phyloP scores from a whole-genome alignment of 2,888 invertebrate genomes.

The Anodontia alba region DNA sequence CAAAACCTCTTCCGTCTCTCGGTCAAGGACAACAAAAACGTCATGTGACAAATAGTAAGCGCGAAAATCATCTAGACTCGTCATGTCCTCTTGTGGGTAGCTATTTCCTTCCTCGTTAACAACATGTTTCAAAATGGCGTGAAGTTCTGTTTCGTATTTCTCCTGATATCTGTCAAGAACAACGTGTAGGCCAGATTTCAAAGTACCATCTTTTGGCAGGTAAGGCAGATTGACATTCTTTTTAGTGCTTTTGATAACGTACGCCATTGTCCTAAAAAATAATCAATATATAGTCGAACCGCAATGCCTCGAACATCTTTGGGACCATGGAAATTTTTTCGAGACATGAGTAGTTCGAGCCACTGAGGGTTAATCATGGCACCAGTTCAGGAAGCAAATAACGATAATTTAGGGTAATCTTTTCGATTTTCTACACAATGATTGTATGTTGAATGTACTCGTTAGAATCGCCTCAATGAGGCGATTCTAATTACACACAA shows the following conservation, averaged over 20 bases:
- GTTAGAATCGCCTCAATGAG: no score
- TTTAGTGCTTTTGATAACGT: slow-evolving; percentile 56
- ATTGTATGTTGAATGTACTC: no score
- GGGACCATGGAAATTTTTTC: no score
- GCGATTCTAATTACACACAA: no score
- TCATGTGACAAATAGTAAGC: slow-evolving; percentile 66
- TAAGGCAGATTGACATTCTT: slow-evolving; percentile 48
- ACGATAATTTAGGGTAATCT: no score
- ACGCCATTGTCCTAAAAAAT: slow-evolving; percentile 51
- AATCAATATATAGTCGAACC: neutral
- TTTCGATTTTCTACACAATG: no score
- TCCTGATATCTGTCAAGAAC: slow-evolving; percentile 52
- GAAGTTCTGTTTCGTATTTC: slow-evolving; percentile 53
- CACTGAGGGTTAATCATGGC: no score
- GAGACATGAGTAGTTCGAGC: no score
- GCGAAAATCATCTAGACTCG: slow-evolving; percentile 61
- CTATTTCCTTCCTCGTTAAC: slow-evolving; percentile 66
- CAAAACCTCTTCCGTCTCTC: slow-evolving; percentile 51
- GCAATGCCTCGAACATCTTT: no score
- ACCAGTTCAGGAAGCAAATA: no score
- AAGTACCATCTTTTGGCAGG: slow-evolving; percentile 45
- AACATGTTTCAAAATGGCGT: slow-evolving; percentile 57
- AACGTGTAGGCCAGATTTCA: slow-evolving; percentile 47
- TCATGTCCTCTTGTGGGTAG: slow-evolving; percentile 66
- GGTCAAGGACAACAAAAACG: slow-evolving; percentile 62